Percentiles rank a stretch among this genome's conserved stretches.
phyloP scores from a whole-genome alignment of 2,113 vertebrate genomes.

The Tursiops truncatus region DNA sequence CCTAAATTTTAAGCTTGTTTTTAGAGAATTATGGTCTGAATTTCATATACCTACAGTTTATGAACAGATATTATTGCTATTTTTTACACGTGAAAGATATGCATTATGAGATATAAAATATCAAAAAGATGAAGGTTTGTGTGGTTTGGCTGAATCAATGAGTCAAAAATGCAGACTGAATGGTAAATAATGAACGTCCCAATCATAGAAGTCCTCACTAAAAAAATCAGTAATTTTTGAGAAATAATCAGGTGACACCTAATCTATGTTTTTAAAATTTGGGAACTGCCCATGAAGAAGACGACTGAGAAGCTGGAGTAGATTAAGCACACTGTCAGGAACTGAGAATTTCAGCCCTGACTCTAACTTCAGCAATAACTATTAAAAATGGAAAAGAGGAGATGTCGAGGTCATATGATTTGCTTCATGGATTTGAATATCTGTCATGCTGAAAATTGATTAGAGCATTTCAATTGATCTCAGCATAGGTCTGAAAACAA shows the following conservation, averaged over 20 bases:
- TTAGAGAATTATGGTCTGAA: background rate
- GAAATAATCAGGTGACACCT: background rate
- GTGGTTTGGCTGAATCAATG: background rate
- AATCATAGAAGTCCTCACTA: background rate
- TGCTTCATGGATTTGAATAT: background rate
- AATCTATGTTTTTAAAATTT: background rate
- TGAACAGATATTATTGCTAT: background rate
- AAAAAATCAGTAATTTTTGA: background rate
- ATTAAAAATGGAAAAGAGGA: background rate
- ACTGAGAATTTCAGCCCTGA: background rate
- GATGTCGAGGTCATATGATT: background rate
- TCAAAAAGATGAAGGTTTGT: background rate
- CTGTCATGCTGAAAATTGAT: background rate
- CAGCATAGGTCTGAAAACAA: background rate
- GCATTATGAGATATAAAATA: background rate
- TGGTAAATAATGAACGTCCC: background rate
- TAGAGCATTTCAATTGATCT: background rate
- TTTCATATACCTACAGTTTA: background rate
- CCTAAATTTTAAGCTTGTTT: background rate
- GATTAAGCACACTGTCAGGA: background rate
- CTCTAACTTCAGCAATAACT: background rate
- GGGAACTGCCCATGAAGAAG: background rate
- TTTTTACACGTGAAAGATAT: background rate
- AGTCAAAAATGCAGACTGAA: background rate
- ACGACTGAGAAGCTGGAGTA: background rate